Evolutionary conservation across 2,113 vertebrate genomes (phyloP), one percentile per base, ranked within the genome.

Genomic region (Tretioscincus oriximinensis): DNA sequence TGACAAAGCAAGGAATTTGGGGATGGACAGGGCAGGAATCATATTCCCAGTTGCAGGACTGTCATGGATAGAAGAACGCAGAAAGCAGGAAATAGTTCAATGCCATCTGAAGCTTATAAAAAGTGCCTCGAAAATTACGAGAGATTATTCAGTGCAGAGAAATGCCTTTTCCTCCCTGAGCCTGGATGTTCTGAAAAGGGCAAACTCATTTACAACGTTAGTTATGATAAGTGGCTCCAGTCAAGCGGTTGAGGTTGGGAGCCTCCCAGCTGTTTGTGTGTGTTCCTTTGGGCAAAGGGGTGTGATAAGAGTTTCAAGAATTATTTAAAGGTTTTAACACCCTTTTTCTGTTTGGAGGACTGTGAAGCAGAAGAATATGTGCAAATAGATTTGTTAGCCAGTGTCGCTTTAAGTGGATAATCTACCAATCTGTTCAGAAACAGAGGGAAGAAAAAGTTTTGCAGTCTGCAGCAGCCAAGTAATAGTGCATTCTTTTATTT

Each of bases 171-270:
- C 54, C 66, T 84, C 70, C 45, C 82, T 80, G 82, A 80, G 67
- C 41, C 67, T 75, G 41, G 58, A 49, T 54, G 31, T 70, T 70
- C 58, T 18, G 58, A 75, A 80, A 80, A 73, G 76, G 49, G 51
- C 74, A 31, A 12, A 28, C 65, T 81, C 73, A 60, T 64, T 77
- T 87, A 71, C 64, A 47, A 31, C 4, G n/a, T 73, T 68, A 58
- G 51, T 51, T 78, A 69, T n/a, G 11, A 24, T 82, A 79, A 63
- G 66, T 78, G 49, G 61, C 22, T 71, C 67, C 61, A 61, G 75
- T 74, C 67, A 81, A 76, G 31, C 31, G 82, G 47, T 41, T 88
- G 81, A 83, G 69, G 70, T 12, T 80, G n/a, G 21, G 35, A 70
- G 21, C 28, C 60, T 24, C 70, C 31, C 58, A 76, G 63, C 22